phyloP scores from a whole-genome alignment of 2,797 vertebrate species.

The Vultur gryphus region DNA sequence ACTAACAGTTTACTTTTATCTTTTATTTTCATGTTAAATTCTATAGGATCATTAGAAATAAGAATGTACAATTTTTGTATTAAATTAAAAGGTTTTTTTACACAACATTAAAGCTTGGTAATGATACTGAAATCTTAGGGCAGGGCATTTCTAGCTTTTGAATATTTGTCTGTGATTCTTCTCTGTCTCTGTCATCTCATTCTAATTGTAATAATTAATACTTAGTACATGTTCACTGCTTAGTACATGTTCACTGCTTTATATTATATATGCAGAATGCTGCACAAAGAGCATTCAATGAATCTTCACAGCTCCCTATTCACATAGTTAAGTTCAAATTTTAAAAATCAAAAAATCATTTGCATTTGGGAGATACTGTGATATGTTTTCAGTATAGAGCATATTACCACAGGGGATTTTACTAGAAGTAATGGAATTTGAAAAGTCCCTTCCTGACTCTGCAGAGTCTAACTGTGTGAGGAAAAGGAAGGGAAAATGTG shows the following conservation, averaged over 20 bases:
- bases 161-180: neutral
- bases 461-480: neutral
- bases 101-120: neutral
- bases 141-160: neutral
- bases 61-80: neutral
- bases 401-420: neutral
- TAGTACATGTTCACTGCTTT: neutral
- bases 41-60: neutral
- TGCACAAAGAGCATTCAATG: neutral
- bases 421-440: neutral
- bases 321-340: neutral
- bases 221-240: neutral
- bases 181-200: neutral
- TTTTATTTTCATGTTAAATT: neutral
- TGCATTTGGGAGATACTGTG: neutral
- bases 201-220: neutral
- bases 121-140: neutral
- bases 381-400: neutral
- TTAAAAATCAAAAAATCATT: neutral
- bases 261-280: neutral
- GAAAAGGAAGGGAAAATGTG: neutral
- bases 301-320: neutral
- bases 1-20: neutral
- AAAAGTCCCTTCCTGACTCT: neutral
- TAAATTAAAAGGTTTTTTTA: neutral